phyloP scores from a whole-genome alignment of 2,888 invertebrate genomes.

The Arge pagana region DNA sequence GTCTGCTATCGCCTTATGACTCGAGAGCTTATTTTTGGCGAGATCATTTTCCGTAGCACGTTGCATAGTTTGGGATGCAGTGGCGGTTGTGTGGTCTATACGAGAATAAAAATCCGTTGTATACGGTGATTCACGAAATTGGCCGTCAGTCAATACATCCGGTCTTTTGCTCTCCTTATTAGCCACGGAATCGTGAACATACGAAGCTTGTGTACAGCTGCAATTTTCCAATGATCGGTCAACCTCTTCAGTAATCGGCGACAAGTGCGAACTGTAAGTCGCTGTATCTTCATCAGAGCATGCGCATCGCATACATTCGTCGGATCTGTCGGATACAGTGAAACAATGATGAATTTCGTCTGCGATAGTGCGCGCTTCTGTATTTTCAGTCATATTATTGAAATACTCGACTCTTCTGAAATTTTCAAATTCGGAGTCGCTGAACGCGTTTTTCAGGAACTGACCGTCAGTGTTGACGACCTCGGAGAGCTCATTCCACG shows the following conservation, averaged over 20 bases:
- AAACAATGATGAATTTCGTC: no score
- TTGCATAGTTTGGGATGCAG: constrained; percentile 4
- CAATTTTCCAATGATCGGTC: constrained; percentile 10
- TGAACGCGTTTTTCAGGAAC: background rate
- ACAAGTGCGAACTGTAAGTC: background rate
- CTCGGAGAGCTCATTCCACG: no score
- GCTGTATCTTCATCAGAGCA: background rate
- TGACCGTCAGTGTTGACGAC: no score
- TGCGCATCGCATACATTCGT: background rate
- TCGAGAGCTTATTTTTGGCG: no score
- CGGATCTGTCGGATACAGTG: no score
- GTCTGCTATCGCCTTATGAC: no score
- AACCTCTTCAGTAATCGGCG: constrained; percentile 20
- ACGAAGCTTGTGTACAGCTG: no score
- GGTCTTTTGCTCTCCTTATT: background rate
- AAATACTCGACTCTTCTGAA: no score
- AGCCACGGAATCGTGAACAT: background rate
- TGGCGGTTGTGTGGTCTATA: constrained; percentile 24
- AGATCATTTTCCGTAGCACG: constrained; percentile 4
- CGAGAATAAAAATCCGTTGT: constrained; percentile 31
- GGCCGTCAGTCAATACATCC: background rate
- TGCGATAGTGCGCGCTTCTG: no score
- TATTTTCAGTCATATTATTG: no score
- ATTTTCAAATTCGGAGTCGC: background rate
- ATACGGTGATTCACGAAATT: constrained; percentile 5